phyloP scores from a whole-genome alignment of 2,888 invertebrate genomes.

The Perdita meconis region DNA sequence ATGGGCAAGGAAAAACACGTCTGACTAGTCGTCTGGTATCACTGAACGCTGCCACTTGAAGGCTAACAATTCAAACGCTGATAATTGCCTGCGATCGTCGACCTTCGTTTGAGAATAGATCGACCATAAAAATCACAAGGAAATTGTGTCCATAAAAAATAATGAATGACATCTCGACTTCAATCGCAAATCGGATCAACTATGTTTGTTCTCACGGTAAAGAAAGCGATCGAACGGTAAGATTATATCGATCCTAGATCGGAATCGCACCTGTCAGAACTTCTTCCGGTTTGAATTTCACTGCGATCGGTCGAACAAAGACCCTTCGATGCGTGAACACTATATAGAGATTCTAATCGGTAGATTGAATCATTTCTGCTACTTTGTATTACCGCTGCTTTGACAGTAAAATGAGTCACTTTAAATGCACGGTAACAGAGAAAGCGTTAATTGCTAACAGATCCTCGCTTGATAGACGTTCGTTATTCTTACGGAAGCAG shows the following conservation, averaged over 20 bases:
- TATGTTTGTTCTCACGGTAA: conserved; percentile 17
- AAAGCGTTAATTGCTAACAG: no score
- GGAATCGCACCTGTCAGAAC: conserved; percentile 16
- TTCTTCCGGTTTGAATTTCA: conserved; percentile 13
- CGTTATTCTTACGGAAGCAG: no score
- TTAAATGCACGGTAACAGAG: no score
- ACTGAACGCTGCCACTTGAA: neutral
- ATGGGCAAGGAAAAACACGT: neutral
- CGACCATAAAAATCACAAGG: neutral
- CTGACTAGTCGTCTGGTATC: conserved; percentile 8
- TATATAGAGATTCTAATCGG: no score
- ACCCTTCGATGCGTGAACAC: neutral
- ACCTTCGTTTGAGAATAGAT: neutral
- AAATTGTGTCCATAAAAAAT: neutral
- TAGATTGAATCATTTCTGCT: no score
- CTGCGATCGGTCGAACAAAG: neutral
- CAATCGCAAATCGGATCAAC: neutral
- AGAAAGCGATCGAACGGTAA: conserved; percentile 36
- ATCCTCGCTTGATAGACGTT: no score
- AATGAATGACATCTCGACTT: conserved; percentile 11
- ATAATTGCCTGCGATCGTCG: neutral
- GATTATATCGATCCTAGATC: conserved; percentile 25
- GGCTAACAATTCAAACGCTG: neutral
- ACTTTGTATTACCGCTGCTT: no score
- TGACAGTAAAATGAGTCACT: no score